phyloP scores from a whole-genome alignment of 2,113 vertebrate genomes.

The Lota lota region DNA sequence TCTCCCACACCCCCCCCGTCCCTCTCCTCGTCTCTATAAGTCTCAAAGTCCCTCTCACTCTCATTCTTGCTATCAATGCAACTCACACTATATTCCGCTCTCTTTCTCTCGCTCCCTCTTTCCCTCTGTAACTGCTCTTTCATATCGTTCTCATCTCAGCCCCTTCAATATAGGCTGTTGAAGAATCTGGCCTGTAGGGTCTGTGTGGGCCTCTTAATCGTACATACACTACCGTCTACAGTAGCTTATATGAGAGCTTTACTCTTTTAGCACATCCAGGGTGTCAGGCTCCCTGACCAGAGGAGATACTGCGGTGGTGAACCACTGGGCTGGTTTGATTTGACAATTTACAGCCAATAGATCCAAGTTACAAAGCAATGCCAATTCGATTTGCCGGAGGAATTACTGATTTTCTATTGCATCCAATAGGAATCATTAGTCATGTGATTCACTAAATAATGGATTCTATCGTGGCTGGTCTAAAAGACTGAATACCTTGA shows the following conservation, averaged over 20 bases:
- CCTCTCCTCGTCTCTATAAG: neutral
- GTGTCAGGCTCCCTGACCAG: constrained; percentile 10
- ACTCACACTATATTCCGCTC: neutral
- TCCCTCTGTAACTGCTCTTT: neutral
- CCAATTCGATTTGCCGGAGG: constrained; percentile 44
- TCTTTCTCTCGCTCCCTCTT: neutral
- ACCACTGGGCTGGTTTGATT: neutral
- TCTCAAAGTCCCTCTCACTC: neutral
- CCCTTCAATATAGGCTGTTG: neutral
- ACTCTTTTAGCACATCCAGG: constrained; percentile 17
- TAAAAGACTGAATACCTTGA: constrained; percentile 29
- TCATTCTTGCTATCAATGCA: constrained; percentile 19
- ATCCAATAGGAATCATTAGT: constrained; percentile 52
- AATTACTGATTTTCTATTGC: constrained; percentile 54
- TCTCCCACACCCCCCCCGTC: neutral
- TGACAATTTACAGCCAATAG: neutral
- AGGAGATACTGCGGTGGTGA: constrained; percentile 9
- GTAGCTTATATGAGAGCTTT: neutral
- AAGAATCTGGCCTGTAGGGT: constrained; percentile 6
- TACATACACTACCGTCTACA: constrained; percentile 11
- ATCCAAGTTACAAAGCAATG: constrained; percentile 18
- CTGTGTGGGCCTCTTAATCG: constrained; percentile 17
- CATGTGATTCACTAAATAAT: constrained; percentile 55
- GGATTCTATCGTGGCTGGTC: constrained; percentile 41
- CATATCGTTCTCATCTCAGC: neutral